Conservation (phyloP, 2,888 invertebrate species). For the Sarcophaga rosellei region DNA sequence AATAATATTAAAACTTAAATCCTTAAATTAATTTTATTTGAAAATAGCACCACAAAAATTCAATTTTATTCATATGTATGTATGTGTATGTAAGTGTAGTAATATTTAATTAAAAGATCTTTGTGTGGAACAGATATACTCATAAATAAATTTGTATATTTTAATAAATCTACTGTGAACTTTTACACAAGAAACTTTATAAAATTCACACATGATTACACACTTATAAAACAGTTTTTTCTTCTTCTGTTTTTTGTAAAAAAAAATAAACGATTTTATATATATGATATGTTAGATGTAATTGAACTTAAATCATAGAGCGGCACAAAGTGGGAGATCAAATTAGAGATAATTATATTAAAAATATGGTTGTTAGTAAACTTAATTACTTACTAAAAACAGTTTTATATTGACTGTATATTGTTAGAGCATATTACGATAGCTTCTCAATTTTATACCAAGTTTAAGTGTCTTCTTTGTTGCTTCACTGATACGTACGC, state of each 20-base stretch:
- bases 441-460: too few species aligned
- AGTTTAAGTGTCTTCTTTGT: too few species aligned
- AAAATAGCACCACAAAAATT: conserved; percentile 6
- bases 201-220: conserved; percentile 35
- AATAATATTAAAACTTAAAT: not conserved
- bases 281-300: not conserved
- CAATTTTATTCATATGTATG: not conserved
- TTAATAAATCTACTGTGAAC: conserved; percentile 21
- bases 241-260: too few species aligned
- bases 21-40: not conserved
- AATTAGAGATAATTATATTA: not conserved
- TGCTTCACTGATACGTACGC: too few species aligned
- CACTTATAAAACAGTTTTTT: not conserved
- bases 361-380: too few species aligned
- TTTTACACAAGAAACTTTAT: conserved; percentile 14
- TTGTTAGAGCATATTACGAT: too few species aligned
- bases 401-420: not conserved
- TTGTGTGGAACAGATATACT: not conserved
- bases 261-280: not conserved
- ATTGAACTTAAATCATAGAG: not conserved
- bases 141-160: not conserved
- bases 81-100: too few species aligned
- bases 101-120: not conserved
- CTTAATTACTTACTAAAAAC: not conserved
- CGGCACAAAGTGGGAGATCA: not conserved